Evolutionary conservation across 2,113 vertebrate species (phyloP).

Genomic region (Prinia subflava): DNA sequence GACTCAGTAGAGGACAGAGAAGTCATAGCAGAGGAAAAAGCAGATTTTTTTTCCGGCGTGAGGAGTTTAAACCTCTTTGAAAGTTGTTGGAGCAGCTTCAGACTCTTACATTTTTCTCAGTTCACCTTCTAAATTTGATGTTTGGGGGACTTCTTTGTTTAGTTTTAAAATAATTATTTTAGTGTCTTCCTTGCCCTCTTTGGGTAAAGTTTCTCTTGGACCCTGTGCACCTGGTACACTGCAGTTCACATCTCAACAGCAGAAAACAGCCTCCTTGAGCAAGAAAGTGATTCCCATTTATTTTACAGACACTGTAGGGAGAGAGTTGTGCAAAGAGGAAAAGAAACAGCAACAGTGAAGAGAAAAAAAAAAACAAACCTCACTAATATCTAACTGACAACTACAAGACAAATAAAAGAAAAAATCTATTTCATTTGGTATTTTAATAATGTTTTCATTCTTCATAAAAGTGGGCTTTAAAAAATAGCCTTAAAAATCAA

Average conservation of each 20-base stretch:
- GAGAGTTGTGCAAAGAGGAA: neutral
- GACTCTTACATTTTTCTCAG: neutral
- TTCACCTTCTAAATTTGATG: neutral
- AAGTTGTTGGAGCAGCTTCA: neutral
- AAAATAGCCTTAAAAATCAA: neutral
- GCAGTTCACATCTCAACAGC: neutral
- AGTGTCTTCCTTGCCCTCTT: neutral
- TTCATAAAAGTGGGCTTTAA: neutral
- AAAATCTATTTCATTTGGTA: neutral
- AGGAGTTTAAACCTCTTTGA: neutral
- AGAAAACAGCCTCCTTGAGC: neutral
- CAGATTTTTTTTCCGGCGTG: neutral
- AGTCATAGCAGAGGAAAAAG: neutral
- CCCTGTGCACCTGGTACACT: neutral
- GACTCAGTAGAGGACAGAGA: neutral
- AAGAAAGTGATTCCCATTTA: neutral
- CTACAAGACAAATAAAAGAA: neutral
- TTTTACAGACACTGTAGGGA: neutral
- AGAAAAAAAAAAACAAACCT: neutral
- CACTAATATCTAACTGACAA: neutral
- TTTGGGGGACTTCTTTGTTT: neutral
- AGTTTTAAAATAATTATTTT: neutral
- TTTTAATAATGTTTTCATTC: slow-evolving; percentile 37
- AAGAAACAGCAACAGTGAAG: neutral
- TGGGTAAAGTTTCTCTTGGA: neutral